phyloP scores from a whole-genome alignment of 2,888 invertebrate genomes.

The Acanthococcus lagerstroemiae region DNA sequence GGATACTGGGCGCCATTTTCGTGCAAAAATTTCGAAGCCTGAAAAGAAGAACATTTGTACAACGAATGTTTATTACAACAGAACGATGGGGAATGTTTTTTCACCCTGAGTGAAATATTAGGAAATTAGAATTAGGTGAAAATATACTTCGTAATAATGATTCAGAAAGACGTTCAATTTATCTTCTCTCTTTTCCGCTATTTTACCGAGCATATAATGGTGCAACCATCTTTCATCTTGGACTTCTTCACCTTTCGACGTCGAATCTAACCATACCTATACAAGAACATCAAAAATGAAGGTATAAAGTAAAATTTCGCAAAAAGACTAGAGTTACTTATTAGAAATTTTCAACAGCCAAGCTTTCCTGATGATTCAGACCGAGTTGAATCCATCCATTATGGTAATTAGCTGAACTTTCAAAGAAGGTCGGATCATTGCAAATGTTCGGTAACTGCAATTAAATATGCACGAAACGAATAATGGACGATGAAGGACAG shows the following conservation, averaged over 20 bases:
- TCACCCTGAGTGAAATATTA: too few relatives aligned
- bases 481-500: too few relatives aligned
- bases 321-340: background rate
- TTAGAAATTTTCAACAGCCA: background rate
- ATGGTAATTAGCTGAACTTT: too few relatives aligned
- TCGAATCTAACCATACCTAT: constrained; percentile 14
- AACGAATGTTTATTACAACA: too few relatives aligned
- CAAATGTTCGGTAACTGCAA: too few relatives aligned
- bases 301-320: background rate
- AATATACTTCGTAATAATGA: constrained; percentile 55
- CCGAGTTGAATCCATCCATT: too few relatives aligned
- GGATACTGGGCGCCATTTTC: constrained; percentile 37
- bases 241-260: constrained; percentile 30
- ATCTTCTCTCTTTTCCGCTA: constrained; percentile 73
- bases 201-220: constrained; percentile 93
- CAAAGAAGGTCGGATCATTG: too few relatives aligned
- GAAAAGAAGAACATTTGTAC: constrained; percentile 38
- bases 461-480: too few relatives aligned
- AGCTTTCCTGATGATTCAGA: too few relatives aligned
- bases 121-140: background rate
- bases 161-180: constrained; percentile 63
- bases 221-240: constrained; percentile 85
- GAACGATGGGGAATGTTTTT: too few relatives aligned
- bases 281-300: background rate
- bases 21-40: constrained; percentile 57